Conservation (phyloP, 2,888 invertebrate species). For the Drosophila prostipennis region DNA sequence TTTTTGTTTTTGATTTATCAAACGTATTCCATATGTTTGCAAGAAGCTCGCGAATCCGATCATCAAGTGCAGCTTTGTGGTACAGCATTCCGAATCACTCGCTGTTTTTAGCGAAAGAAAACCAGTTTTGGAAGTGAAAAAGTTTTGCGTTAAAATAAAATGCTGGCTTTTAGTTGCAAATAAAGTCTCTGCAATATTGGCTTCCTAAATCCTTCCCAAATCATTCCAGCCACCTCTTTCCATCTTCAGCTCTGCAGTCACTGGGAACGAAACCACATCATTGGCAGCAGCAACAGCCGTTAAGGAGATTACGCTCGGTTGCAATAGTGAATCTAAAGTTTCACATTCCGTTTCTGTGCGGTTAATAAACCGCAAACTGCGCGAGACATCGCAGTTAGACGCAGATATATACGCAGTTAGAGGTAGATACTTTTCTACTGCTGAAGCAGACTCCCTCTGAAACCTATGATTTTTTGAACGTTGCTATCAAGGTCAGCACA, state of each 20-base stretch:
- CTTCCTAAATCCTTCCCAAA: not conserved
- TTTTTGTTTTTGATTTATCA: too few species aligned
- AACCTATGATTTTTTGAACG: constrained; percentile 3
- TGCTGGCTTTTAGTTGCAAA: too few species aligned
- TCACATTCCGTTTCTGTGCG: constrained; percentile 35
- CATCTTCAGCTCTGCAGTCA: not conserved
- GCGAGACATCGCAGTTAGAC: constrained; percentile 14
- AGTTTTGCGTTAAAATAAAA: too few species aligned
- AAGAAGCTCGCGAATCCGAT: constrained; percentile 7
- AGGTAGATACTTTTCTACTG: constrained; percentile 1
- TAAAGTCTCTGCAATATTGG: too few species aligned
- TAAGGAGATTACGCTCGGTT: constrained; percentile 17
- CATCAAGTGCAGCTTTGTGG: constrained; percentile 1
- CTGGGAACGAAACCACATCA: not conserved
- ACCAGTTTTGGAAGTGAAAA: too few species aligned
- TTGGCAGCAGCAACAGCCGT: constrained; percentile 3
- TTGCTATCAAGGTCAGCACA: constrained; percentile 53
- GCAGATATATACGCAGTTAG: constrained; percentile 21
- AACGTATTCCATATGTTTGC: not conserved
- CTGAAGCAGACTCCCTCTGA: constrained; percentile 11
- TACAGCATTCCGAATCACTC: constrained; percentile 3
- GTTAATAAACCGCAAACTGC: constrained; percentile 49
- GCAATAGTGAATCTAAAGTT: constrained; percentile 14
- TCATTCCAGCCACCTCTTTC: not conserved
- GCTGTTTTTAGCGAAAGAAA: constrained; percentile 7